Base-by-base conservation (phyloP, 2,888 invertebrate species). In the Agonum fuliginosum region DNA sequence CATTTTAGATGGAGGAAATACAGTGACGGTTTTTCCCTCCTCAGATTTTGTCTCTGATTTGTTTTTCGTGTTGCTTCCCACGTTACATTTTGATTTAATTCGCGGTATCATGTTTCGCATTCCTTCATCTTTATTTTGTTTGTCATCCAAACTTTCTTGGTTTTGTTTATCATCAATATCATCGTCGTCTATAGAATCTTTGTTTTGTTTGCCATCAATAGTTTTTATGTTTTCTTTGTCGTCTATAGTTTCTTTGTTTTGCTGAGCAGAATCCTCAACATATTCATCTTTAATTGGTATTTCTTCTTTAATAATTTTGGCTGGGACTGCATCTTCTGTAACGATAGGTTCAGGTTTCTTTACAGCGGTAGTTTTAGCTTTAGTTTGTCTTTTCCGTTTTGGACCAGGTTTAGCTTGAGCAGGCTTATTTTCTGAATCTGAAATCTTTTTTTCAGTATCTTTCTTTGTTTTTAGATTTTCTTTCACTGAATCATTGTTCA, bases 1-100 rank as follows among this genome's bases (percentile, higher is more conserved):
- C 51, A 83, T 78, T 79, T 84, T 84, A 1, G 83, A 83, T n/a
- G 84, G 84, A 0, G 83, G 84, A 1, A 83, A 72, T 48, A 84
- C 79, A 62, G 81, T 74, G 34, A 79, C 80, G 58, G 79, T 79
- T 41, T 78, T 78, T 14, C 62, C 51, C 43, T 82, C 81, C 10
- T 79, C 79, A 8, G 79, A 34, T 20, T 79, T 72, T 12, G 80
- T 71, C 30, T 77, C 74, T 17, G 70, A 20, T 27, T 74, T 27
- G 22, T 82, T 81, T 51, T 79, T 80, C 14, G 72, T 73, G 10
- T 51, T 75, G 43, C 79, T 82, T 6, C 81, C 80, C 19, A 81
- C 79, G 78, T 84, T 84, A 76, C 84, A 84, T 75, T 84, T 84
- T 69, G 79, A 82, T 34, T 81, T 82, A 62, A 80, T 81, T 41